phyloP scores from a whole-genome alignment of 2,797 vertebrate species.

The Hydrophis major region DNA sequence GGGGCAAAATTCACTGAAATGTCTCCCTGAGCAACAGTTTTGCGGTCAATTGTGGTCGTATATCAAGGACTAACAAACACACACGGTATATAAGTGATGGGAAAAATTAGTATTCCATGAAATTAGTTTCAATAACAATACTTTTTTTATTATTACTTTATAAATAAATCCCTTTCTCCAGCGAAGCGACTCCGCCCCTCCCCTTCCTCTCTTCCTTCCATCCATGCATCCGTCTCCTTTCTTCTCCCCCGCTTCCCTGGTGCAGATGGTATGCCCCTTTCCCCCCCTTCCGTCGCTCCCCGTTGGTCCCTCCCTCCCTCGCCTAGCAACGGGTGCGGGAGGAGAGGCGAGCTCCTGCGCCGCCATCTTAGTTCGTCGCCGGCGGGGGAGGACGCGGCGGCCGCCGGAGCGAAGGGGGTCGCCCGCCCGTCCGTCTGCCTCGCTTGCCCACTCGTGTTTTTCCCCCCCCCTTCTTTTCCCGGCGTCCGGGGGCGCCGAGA shows the following conservation, averaged over 20 bases:
- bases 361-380: slow-evolving; percentile 51
- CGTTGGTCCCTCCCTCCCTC: slow-evolving; percentile 17
- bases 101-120: too few species aligned
- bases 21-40: too few species aligned
- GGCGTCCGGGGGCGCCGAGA: background rate
- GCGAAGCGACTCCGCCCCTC: background rate
- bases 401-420: background rate
- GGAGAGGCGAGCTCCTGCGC: slow-evolving; percentile 8
- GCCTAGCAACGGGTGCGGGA: slow-evolving; percentile 16
- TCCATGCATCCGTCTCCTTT: background rate
- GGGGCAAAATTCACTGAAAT: too few species aligned
- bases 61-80: too few species aligned
- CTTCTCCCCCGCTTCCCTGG: background rate
- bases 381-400: slow-evolving; percentile 7
- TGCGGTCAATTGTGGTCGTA: too few species aligned
- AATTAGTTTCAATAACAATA: too few species aligned
- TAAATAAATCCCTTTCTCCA: background rate
- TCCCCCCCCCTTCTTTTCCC: too few species aligned
- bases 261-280: background rate
- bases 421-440: slow-evolving; percentile 4
- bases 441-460: too few species aligned
- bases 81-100: too few species aligned
- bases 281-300: background rate
- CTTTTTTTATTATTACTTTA: too few species aligned
- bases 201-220: background rate